Conservation (phyloP, 1,140 invertebrate genomes). For the Drosophila micromelanica region DNA sequence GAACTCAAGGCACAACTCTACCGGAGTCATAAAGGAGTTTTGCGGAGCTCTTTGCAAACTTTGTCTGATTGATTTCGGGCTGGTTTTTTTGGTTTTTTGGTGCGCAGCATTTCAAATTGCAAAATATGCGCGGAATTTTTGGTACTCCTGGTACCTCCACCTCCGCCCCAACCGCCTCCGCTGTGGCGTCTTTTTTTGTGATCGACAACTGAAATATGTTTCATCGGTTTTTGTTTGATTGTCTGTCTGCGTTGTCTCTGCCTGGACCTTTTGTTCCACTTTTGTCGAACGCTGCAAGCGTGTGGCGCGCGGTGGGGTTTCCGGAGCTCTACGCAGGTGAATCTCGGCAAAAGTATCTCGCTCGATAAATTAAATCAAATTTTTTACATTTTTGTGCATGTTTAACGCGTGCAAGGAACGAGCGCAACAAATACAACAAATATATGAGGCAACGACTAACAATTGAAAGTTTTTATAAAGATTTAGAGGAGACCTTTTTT, state of each 20-base stretch:
- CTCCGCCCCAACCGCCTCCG: neutral
- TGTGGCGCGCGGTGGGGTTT: slow-evolving; percentile 13
- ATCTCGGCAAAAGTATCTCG: slow-evolving; percentile 46
- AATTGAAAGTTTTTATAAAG: too few relatives aligned
- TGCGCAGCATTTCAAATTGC: slow-evolving; percentile 49
- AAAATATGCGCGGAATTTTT: slow-evolving; percentile 76
- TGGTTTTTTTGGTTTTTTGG: slow-evolving; percentile 5
- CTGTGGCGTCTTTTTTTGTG: slow-evolving; percentile 27
- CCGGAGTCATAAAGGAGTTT: too few relatives aligned
- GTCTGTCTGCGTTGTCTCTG: slow-evolving; percentile 33
- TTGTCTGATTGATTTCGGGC: slow-evolving; percentile 40
- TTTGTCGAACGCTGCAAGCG: slow-evolving; percentile 57
- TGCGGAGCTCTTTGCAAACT: neutral
- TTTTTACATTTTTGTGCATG: slow-evolving; percentile 65
- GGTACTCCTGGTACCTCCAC: slow-evolving; percentile 54
- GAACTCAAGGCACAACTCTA: neutral
- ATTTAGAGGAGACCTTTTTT: too few relatives aligned
- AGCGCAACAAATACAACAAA: slow-evolving; percentile 22
- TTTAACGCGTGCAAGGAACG: slow-evolving; percentile 65
- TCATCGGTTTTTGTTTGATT: slow-evolving; percentile 41
- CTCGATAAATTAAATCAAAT: slow-evolving; percentile 77
- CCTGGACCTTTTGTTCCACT: slow-evolving; percentile 36
- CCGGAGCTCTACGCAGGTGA: slow-evolving; percentile 31
- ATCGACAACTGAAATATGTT: slow-evolving; percentile 58
- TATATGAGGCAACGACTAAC: neutral